Conservation (phyloP, 2,113 vertebrate species). For the Cyanoramphus novaezelandiae region DNA sequence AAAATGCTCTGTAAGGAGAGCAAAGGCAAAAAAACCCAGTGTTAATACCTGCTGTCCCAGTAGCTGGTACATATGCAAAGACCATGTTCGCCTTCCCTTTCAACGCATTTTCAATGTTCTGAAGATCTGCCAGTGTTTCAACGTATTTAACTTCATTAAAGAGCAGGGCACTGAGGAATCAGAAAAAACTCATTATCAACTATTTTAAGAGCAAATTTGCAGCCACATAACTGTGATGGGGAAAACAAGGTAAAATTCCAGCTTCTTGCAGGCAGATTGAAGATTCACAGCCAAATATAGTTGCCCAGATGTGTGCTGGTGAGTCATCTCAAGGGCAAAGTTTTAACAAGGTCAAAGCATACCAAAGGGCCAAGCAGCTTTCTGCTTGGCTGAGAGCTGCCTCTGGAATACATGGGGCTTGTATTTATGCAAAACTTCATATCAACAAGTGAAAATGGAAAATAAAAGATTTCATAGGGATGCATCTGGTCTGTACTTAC, state of each 20-base stretch:
- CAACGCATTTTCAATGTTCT: constrained; percentile 79
- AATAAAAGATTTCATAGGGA: not conserved
- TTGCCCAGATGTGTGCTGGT: not conserved
- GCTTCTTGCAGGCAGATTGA: not conserved
- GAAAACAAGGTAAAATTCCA: not conserved
- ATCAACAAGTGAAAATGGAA: not conserved
- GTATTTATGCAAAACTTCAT: not conserved
- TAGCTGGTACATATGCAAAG: constrained; percentile 85
- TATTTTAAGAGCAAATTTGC: not conserved
- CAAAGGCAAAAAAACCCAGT: not conserved
- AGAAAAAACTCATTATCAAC: constrained; percentile 7
- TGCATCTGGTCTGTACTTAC: constrained; percentile 77
- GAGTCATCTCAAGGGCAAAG: not conserved
- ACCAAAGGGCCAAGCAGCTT: not conserved
- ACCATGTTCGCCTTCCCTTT: constrained; percentile 84
- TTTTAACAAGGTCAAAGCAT: not conserved
- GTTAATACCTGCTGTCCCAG: constrained; percentile 87
- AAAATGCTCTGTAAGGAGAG: not conserved
- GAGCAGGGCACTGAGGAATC: constrained; percentile 82
- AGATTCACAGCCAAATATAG: not conserved
- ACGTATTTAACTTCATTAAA: constrained; percentile 92
- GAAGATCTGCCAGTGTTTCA: constrained; percentile 81
- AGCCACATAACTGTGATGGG: not conserved
- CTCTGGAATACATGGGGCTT: not conserved
- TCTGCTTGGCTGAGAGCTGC: not conserved